phyloP scores from a whole-genome alignment of 1,140 invertebrate species.

The Samia ricini region DNA sequence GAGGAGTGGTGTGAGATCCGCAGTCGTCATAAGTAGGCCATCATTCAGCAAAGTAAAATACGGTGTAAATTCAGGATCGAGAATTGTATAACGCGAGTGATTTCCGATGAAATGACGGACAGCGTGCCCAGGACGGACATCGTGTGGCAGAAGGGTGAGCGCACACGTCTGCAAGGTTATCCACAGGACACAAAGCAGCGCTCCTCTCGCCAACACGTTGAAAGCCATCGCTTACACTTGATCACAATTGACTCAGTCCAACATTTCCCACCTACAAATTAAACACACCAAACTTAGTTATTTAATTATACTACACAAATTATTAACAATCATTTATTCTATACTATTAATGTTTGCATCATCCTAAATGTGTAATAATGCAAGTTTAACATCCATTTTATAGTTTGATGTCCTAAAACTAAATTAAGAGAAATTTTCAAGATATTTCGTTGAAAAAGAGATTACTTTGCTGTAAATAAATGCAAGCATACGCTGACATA shows the following conservation, averaged over 20 bases:
- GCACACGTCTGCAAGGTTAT: constrained; percentile 54
- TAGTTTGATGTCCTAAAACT: neutral
- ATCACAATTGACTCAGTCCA: constrained; percentile 41
- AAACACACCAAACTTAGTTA: constrained; percentile 8
- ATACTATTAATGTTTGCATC: neutral
- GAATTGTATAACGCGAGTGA: constrained; percentile 81
- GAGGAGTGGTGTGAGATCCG: constrained; percentile 88
- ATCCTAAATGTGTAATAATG: neutral
- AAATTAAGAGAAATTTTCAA: neutral
- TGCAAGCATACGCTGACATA: too few relatives aligned
- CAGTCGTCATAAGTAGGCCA: constrained; percentile 93
- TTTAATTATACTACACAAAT: neutral
- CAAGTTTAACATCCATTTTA: neutral
- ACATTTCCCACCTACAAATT: constrained; percentile 63
- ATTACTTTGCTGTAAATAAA: neutral
- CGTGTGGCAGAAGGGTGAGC: constrained; percentile 85
- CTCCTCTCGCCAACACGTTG: constrained; percentile 55
- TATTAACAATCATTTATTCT: neutral
- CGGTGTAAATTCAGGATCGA: constrained; percentile 87
- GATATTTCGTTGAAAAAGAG: neutral
- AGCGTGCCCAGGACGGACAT: constrained; percentile 90
- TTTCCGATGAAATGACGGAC: constrained; percentile 84
- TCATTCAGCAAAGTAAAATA: constrained; percentile 93
- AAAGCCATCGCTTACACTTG: constrained; percentile 49
- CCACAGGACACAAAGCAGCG: constrained; percentile 56